Evolutionary conservation across 2,797 vertebrate genomes (phyloP), one percentile per base, ranked within the genome.

Genomic region (Cetoscarus ocellatus): DNA sequence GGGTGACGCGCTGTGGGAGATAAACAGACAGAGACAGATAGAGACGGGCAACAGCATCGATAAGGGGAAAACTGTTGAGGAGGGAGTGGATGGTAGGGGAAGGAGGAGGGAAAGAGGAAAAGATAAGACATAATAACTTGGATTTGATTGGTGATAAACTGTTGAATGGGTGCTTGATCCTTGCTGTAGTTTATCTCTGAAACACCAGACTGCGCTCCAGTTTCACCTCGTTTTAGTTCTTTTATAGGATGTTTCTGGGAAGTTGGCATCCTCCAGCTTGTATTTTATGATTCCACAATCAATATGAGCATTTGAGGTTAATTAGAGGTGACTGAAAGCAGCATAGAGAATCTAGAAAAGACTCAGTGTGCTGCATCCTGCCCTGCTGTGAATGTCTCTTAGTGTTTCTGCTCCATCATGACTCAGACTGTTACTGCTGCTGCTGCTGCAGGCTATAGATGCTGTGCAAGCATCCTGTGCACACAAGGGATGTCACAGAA

Each of bases 11-110:
- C n/a, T 45, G 70, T 59, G 70, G 61, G 68, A 76, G 77, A 83
- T 75, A 45, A 65, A 73, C 74, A 51, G 82, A 75, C 61, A 58
- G 10, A 53, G 64, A 71, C 72, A 39, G 82, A 76, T 64, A 65
- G 9, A 55, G 73, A 69, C 40, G 52, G 44, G 68, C 8, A 63
- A 43, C 63, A 34, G 67, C 9, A 7, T 58, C 64, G 62, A 65
- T 12, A 67, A 42, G 34, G 50, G 52, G 4, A 57, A 52, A 73
- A 64, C 42, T 44, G 49, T 61, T 42, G 59, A 58, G 43, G 65
- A 49, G 36, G 38, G 39, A 44, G 64, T 35, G 17, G 43, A 68
- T 40, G 3, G 54, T 45, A 48, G 34, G 48, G 47, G 51, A 54
- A 47, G 54, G 42, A 65, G 75, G 43, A 6, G 0, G 53, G 15